A percentile compares a stretch with the other conserved stretches of the same genome.
Evolutionary conservation across 2,113 vertebrate genomes (phyloP).

Genomic region (Origma solitaria): DNA sequence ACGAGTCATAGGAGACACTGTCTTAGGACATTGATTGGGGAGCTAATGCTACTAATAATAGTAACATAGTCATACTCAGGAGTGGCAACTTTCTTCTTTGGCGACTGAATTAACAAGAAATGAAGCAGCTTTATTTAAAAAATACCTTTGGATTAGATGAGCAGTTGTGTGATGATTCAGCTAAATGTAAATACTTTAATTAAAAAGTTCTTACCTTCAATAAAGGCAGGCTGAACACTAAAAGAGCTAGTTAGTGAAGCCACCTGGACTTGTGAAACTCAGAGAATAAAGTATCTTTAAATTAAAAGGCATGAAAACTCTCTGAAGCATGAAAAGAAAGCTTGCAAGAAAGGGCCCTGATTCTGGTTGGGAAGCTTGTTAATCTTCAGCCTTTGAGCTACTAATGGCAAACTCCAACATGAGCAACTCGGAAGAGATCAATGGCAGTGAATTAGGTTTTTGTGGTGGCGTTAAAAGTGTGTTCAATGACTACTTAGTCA

Average conservation of each 20-base stretch:
- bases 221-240: not conserved
- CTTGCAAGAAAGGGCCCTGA: not conserved
- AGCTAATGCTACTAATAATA: not conserved
- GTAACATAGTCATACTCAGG: not conserved
- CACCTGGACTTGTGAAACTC: slow-evolving; percentile 30
- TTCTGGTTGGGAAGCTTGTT: not conserved
- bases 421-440: not conserved
- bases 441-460: not conserved
- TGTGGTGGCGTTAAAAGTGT: not conserved
- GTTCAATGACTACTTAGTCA: not conserved
- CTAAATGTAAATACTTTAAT: slow-evolving; percentile 24
- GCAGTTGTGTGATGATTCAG: slow-evolving; percentile 13
- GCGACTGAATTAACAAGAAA: not conserved
- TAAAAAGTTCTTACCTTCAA: slow-evolving; percentile 28
- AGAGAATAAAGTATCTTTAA: not conserved
- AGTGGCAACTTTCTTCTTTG: slow-evolving; percentile 21
- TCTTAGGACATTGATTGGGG: not conserved
- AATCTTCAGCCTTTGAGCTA: not conserved
- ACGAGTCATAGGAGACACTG: not conserved
- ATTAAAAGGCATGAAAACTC: slow-evolving; percentile 32
- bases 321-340: slow-evolving; percentile 4
- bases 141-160: slow-evolving; percentile 7
- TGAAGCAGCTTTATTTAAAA: slow-evolving; percentile 33
- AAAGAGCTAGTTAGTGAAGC: not conserved
- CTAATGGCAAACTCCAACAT: not conserved